Percentiles rank a stretch among this genome's conserved stretches.
phyloP scores from a whole-genome alignment of 2,888 invertebrate genomes.

The Folsomia candida region DNA sequence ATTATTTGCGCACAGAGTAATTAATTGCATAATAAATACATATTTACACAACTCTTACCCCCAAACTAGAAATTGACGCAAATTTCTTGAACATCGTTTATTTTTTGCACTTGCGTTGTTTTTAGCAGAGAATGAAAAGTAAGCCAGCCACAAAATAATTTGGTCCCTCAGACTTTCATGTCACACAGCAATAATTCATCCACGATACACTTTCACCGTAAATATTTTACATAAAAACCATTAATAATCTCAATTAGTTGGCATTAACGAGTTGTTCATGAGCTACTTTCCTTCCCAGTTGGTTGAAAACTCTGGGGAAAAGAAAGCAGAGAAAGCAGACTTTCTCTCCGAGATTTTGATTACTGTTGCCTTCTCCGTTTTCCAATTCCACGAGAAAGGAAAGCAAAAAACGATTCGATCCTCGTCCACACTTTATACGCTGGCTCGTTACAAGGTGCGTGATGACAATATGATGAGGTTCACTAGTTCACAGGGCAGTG shows the following conservation, averaged over 20 bases:
- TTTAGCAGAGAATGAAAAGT: not conserved
- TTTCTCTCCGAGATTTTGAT: slow-evolving; percentile 14
- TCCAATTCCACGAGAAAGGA: slow-evolving; percentile 1
- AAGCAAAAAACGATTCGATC: slow-evolving; percentile 1
- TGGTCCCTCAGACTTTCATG: no score
- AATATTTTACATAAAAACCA: no score
- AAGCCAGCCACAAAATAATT: slow-evolving; percentile 3
- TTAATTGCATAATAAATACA: no score
- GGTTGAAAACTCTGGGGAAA: no score
- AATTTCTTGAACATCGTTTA: slow-evolving; percentile 52
- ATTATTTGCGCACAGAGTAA: no score
- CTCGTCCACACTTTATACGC: not conserved
- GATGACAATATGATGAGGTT: not conserved
- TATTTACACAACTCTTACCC: no score
- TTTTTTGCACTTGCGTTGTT: not conserved
- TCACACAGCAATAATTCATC: no score
- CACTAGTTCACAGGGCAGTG: no score
- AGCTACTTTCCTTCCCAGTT: no score
- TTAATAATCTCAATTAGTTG: no score
- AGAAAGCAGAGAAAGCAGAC: slow-evolving; percentile 8
- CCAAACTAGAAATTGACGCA: slow-evolving; percentile 52
- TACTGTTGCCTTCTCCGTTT: slow-evolving; percentile 2
- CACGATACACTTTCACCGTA: no score
- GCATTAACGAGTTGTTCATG: no score
- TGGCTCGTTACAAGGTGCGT: not conserved